Evolutionary conservation across 2,113 vertebrate genomes (phyloP), one percentile per base, ranked within the genome.

Genomic region (Chrysochloris asiatica): DNA sequence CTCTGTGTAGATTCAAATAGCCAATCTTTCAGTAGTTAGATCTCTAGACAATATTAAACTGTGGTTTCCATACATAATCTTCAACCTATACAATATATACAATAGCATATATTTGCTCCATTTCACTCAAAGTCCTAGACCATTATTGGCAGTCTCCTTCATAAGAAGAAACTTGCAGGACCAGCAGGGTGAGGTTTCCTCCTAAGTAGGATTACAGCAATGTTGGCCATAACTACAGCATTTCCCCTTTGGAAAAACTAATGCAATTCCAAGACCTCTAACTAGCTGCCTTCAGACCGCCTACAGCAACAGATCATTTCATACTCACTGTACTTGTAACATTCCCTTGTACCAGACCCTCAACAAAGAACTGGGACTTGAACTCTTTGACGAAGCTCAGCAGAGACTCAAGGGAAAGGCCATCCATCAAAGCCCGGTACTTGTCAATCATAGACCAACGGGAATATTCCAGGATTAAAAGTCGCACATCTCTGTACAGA

Each of bases 361-460:
- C 99, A 0, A 98, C 97, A 38, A 98, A 99, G 30, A 99, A 98
- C 95, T 98, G 98, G 0, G 98, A 98, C 93, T 99, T 99, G 96
- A 99, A 98, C 69, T 97, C 97, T 12, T 83, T 92, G 28, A 98
- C 98, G 3, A 99, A 99, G 92, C 95, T 95, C 1, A 98, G 97
- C 91, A 99, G 98, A 72, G 98, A 95, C 2, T 98, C 97, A 1
- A 99, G 94, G 43, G 97, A 98, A 86, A 99, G 98, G 7, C 98
- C 98, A 10, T 97, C 98, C 95, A 98, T 98, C 82, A 99, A 96
- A 1, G 98, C 98, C 91, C 97, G 97, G 89, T 99, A 99, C 97
- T 99, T 99, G 93, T 99, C 98, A 2, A 98, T 98, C 97, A 99
- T 98, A 14, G 99, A 99, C 99, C 99, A 99, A n/a, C 99, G 98